Evolutionary conservation across 2,888 invertebrate genomes (phyloP).

Genomic region (Halictus quadricinctus): DNA sequence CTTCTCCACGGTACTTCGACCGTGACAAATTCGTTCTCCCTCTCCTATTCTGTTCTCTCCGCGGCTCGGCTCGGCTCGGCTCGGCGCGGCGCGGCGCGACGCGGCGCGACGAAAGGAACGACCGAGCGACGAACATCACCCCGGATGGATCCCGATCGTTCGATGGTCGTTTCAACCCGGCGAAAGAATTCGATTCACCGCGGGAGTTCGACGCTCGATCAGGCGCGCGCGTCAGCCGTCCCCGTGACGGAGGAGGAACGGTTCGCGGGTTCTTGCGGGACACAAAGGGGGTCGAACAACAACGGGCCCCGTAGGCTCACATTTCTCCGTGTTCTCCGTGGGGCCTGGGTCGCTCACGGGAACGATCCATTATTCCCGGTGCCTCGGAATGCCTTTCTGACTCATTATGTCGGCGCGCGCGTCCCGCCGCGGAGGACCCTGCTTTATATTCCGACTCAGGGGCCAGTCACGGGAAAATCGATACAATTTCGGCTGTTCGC

Average conservation of each 20-base stretch:
- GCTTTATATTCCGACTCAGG: conserved; percentile 57
- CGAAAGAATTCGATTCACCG: conserved; percentile 49
- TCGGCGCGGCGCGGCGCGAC: no score
- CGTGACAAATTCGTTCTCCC: conserved; percentile 60
- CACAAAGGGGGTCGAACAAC: conserved; percentile 49
- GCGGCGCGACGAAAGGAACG: background rate
- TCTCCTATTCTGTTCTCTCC: conserved; percentile 3
- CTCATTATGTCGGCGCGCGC: conserved; percentile 63
- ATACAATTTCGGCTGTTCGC: conserved; percentile 54
- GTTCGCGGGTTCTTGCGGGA: conserved; percentile 37
- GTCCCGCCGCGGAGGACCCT: conserved; percentile 44
- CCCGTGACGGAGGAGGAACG: conserved; percentile 27
- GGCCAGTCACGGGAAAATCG: conserved; percentile 59
- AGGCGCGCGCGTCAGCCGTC: conserved; percentile 42
- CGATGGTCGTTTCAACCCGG: background rate
- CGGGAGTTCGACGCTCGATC: conserved; percentile 62
- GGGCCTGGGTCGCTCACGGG: conserved; percentile 40
- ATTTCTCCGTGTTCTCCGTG: conserved; percentile 62
- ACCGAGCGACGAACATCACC: background rate
- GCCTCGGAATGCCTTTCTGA: conserved; percentile 61
- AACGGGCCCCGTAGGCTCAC: conserved; percentile 60
- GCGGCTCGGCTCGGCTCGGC: background rate
- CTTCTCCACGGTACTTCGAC: conserved; percentile 54
- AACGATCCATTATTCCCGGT: conserved; percentile 63
- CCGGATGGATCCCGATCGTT: background rate